These are phyloP conservation scores for Copsychus sechellarum DNA, from an alignment of 2,113 vertebrate genomes.

Conservation along the genomic window DNA sequence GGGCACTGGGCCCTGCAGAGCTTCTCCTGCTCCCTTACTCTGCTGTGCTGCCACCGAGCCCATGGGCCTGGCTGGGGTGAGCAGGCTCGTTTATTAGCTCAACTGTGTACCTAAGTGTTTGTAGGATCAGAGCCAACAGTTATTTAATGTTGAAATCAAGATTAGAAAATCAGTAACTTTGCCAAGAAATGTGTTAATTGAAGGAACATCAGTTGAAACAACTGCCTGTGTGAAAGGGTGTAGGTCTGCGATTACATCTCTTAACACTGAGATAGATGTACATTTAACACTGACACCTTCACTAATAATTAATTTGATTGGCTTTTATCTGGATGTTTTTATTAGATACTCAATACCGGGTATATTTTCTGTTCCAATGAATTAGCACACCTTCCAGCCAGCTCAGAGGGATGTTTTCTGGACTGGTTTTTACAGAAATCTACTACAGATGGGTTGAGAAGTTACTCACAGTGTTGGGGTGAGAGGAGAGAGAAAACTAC, in stretches of 20 bases:
- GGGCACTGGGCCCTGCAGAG: background rate
- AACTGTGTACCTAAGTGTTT: background rate
- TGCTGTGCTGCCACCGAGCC: rapidly evolving
- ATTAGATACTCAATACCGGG: background rate
- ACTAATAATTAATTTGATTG: background rate
- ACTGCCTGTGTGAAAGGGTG: background rate
- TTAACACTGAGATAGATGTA: background rate
- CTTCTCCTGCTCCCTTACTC: background rate
- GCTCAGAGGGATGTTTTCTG: background rate
- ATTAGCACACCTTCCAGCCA: background rate
- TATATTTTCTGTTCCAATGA: background rate
- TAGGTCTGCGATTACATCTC: background rate
- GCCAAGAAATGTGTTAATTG: constrained; percentile 32
- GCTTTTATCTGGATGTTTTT: background rate
- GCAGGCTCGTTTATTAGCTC: background rate
- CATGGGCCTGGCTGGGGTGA: rapidly evolving
- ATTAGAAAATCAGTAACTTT: background rate
- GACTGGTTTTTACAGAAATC: background rate
- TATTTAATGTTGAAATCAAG: background rate
- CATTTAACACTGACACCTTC: background rate
- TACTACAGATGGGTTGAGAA: background rate
- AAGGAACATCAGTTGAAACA: background rate
- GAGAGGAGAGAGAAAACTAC: background rate
- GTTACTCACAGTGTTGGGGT: background rate
- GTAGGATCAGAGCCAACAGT: background rate